Evolutionary conservation across 35 echinoderm and acorn worm species (phyloP).

Genomic region (Ophioderma brevispina): DNA sequence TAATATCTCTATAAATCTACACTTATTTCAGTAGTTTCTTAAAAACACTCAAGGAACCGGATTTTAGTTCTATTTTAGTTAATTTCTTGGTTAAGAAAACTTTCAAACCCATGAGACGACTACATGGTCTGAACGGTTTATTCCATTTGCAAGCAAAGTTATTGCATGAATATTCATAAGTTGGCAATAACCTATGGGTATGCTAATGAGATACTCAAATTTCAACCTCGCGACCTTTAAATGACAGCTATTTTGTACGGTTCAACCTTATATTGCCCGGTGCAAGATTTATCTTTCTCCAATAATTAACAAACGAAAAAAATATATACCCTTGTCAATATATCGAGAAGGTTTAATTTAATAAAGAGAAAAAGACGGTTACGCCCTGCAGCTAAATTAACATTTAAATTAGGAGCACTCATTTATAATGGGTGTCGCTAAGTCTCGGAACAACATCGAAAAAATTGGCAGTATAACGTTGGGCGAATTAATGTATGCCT

Average conservation of each 20-base stretch:
- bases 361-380: not conserved
- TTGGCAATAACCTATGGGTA: not conserved
- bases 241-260: not conserved
- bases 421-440: not conserved
- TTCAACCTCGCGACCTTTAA: not conserved
- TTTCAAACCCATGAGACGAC: no score
- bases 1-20: no score
- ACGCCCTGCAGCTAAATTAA: not conserved
- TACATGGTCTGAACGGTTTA: not conserved
- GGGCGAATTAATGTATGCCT: not conserved
- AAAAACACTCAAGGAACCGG: no score
- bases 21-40: no score
- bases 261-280: not conserved
- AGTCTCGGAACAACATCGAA: not conserved
- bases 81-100: no score
- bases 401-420: not conserved
- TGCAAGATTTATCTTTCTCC: not conserved
- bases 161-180: not conserved
- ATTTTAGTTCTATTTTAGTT: no score
- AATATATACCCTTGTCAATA: constrained; percentile 2
- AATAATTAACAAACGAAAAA: constrained; percentile 4
- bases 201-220: not conserved
- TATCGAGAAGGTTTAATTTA: not conserved
- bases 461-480: not conserved
- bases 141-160: not conserved